Evolutionary conservation across 2,797 vertebrate species (phyloP).

Genomic region (Pseudochirops corinnae): DNA sequence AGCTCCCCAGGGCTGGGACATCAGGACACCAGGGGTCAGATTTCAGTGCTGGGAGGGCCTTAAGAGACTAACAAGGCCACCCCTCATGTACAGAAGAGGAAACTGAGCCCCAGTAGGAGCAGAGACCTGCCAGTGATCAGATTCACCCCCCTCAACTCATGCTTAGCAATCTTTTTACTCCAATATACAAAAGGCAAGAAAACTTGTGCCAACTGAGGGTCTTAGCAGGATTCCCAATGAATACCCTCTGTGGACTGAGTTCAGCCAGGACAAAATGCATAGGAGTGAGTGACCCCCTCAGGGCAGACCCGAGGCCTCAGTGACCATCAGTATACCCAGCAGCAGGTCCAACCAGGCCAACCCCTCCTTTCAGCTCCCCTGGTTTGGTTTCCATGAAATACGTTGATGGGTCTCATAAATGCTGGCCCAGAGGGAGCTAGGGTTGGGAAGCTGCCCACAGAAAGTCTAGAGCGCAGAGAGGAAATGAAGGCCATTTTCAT

Average conservation of each 20-base stretch:
- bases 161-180: not conserved
- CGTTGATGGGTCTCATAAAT: not conserved
- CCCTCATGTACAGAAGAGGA: not conserved
- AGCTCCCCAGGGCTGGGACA: not conserved
- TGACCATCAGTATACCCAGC: no score
- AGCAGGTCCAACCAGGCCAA: not conserved
- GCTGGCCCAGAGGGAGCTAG: not conserved
- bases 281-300: accelerated
- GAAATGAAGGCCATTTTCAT: not conserved
- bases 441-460: not conserved
- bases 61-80: not conserved
- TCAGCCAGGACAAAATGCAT: not conserved
- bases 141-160: not conserved
- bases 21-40: not conserved
- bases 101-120: not conserved
- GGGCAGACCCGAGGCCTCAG: not conserved
- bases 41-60: not conserved
- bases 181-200: not conserved
- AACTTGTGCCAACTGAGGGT: not conserved
- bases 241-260: not conserved
- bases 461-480: not conserved
- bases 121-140: no score
- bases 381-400: not conserved
- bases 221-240: not conserved
- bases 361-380: not conserved